Evolutionary conservation across 2,888 invertebrate genomes (phyloP).

Genomic region (Mythimna ferrago): DNA sequence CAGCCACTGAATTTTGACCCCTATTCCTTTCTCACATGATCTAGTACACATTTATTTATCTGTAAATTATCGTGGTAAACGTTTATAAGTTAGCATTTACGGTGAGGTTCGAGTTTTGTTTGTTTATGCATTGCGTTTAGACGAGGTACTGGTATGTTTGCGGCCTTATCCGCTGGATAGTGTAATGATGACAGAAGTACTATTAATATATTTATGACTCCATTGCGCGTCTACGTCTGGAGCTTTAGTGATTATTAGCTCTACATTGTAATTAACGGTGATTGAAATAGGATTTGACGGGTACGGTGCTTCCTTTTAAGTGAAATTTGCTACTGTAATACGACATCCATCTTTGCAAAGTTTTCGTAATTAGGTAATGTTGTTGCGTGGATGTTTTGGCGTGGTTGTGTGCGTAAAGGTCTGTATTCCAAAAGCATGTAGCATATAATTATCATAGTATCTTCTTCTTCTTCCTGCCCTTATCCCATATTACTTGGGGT

Average conservation of each 20-base stretch:
- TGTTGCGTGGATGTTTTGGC: not conserved
- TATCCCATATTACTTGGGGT: too few relatives aligned
- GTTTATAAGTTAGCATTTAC: conserved; percentile 78
- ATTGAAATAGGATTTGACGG: conserved; percentile 29
- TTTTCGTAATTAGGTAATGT: not conserved
- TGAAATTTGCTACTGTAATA: not conserved
- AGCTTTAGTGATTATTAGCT: conserved; percentile 19
- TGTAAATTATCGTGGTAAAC: conserved; percentile 50
- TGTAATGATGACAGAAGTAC: conserved; percentile 41
- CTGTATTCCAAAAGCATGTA: not conserved
- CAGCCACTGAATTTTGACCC: conserved; percentile 51
- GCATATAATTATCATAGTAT: too few relatives aligned
- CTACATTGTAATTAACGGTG: conserved; percentile 27
- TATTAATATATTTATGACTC: conserved; percentile 44
- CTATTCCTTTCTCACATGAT: conserved; percentile 45
- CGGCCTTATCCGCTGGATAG: conserved; percentile 33
- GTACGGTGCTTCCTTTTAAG: not conserved
- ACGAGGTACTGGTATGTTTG: conserved; percentile 54
- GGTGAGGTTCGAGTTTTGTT: conserved; percentile 75
- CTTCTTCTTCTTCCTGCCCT: too few relatives aligned
- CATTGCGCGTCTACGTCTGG: conserved; percentile 24
- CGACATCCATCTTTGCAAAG: not conserved
- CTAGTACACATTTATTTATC: not conserved
- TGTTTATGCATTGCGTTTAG: conserved; percentile 69
- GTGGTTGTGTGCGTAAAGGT: not conserved